Conservation (phyloP, 2,888 invertebrate genomes). For the Mythimna pallens region DNA sequence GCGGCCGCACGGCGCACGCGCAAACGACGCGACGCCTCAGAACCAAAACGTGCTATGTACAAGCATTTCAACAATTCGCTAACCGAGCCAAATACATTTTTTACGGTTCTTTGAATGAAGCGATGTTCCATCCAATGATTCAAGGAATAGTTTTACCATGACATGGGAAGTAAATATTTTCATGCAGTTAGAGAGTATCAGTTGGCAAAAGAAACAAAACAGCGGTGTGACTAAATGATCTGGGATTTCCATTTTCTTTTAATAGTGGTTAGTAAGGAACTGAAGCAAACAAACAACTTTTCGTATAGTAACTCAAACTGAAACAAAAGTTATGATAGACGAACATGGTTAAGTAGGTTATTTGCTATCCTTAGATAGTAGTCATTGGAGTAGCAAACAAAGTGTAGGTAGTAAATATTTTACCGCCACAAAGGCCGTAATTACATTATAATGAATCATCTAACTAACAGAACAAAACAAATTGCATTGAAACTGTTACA, state of each 20-base stretch:
- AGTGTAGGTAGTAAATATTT: constrained; percentile 52
- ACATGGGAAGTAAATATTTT: constrained; percentile 72
- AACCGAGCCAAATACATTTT: constrained; percentile 83
- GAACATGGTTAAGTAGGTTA: constrained; percentile 71
- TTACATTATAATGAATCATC: constrained; percentile 66
- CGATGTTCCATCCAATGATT: constrained; percentile 79
- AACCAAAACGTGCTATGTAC: constrained; percentile 76
- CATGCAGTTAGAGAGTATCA: constrained; percentile 63
- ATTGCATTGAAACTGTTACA: constrained; percentile 52
- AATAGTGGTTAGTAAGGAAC: constrained; percentile 39
- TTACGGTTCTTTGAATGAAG: constrained; percentile 73
- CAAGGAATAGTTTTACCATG: constrained; percentile 83
- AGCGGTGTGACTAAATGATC: constrained; percentile 58
- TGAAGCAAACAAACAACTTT: constrained; percentile 45
- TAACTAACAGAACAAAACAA: constrained; percentile 54
- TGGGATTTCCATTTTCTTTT: constrained; percentile 60
- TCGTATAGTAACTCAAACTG: constrained; percentile 17
- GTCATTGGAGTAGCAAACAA: constrained; percentile 65
- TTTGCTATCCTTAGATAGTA: constrained; percentile 67
- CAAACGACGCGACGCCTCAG: constrained; percentile 67
- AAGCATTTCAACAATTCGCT: constrained; percentile 84
- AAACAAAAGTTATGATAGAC: constrained; percentile 48
- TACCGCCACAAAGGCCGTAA: constrained; percentile 61
- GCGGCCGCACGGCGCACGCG: constrained; percentile 86
- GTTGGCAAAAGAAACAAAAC: constrained; percentile 69